Conservation (phyloP, 2,113 vertebrate genomes). For the Lontra canadensis region DNA sequence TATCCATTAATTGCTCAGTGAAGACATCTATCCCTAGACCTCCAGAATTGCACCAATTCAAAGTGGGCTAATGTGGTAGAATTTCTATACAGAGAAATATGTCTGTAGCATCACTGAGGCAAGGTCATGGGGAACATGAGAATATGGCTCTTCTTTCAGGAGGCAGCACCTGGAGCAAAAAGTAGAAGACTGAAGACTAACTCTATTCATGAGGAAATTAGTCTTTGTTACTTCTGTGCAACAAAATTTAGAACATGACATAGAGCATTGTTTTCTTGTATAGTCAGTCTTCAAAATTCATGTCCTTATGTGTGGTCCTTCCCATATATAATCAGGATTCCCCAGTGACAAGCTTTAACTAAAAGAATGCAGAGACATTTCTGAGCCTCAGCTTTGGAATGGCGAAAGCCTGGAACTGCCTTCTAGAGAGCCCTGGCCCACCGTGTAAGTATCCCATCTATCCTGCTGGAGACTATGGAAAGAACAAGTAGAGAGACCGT, state of each 20-base stretch:
- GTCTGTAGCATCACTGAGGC: background rate
- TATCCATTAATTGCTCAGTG: background rate
- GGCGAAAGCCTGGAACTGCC: background rate
- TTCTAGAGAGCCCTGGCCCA: background rate
- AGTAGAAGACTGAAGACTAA: background rate
- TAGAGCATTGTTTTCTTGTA: background rate
- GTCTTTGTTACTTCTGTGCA: background rate
- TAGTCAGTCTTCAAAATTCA: background rate
- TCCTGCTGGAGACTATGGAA: background rate
- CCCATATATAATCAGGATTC: background rate
- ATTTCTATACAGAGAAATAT: background rate
- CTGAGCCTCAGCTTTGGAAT: background rate
- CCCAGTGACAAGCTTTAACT: background rate
- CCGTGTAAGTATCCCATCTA: background rate
- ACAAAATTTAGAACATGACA: background rate
- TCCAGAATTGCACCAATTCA: background rate
- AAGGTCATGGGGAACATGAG: background rate
- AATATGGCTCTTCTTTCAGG: background rate
- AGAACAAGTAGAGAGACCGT: background rate
- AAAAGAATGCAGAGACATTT: background rate
- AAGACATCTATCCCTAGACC: background rate
- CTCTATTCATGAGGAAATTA: background rate
- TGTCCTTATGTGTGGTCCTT: background rate
- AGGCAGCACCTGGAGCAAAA: background rate
- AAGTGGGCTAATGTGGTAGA: background rate